A percentile compares a stretch with the other conserved stretches of the same genome.
Evolutionary conservation across 2,888 invertebrate genomes (phyloP).

Genomic region (Thyatira batis): DNA sequence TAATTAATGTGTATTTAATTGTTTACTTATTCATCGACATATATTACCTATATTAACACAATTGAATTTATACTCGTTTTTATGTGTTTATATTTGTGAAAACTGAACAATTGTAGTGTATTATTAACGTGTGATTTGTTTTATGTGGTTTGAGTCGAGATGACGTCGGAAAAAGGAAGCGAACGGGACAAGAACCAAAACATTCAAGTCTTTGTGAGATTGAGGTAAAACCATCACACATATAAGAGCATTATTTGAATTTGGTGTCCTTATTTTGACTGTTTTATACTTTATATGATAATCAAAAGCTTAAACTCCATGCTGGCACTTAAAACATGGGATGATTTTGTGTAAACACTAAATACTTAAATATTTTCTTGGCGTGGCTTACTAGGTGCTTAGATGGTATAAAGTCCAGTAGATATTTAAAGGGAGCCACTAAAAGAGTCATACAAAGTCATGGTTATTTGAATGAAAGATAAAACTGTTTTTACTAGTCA

Average conservation of each 20-base stretch:
- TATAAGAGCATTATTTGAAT: not conserved
- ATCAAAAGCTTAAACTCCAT: not conserved
- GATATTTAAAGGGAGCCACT: too few relatives aligned
- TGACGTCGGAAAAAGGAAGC: constrained; percentile 68
- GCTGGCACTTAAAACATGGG: not conserved
- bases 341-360: not conserved
- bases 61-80: constrained; percentile 29
- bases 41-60: too few relatives aligned
- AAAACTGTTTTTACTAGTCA: too few relatives aligned
- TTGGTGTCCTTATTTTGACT: not conserved
- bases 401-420: too few relatives aligned
- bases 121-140: constrained; percentile 26
- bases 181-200: constrained; percentile 87
- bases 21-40: too few relatives aligned
- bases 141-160: constrained; percentile 53
- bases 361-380: not conserved
- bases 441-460: too few relatives aligned
- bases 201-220: constrained; percentile 93
- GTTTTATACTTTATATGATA: not conserved
- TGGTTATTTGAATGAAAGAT: too few relatives aligned
- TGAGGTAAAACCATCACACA: constrained; percentile 84
- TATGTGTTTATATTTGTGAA: constrained; percentile 24
- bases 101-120: constrained; percentile 28
- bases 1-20: too few relatives aligned
- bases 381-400: too few relatives aligned